These are phyloP conservation scores for Mesitornis unicolor DNA, from an alignment of 2,113 vertebrate genomes.

Conservation along the genomic window DNA sequence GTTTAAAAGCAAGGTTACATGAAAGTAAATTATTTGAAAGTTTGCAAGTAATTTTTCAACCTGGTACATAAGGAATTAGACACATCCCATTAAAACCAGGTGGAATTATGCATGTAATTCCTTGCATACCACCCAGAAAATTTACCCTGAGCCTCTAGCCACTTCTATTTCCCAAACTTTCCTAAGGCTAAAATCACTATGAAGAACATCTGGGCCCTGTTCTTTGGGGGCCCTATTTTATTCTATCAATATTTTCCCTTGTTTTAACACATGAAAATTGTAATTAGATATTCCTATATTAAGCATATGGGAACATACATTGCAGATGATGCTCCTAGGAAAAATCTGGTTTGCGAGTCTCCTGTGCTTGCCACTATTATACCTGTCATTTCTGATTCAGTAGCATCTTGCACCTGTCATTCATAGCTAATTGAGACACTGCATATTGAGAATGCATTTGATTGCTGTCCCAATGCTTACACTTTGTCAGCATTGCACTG, in stretches of 20 bases:
- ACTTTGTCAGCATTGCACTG: background rate
- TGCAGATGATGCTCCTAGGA: conserved; percentile 9
- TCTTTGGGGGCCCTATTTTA: conserved; percentile 41
- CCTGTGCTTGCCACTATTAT: background rate
- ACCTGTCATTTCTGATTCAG: conserved; percentile 30
- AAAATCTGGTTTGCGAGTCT: conserved; percentile 12
- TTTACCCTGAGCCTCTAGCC: conserved; percentile 11
- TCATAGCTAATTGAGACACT: background rate
- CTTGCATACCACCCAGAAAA: conserved; percentile 11
- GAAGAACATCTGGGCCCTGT: conserved; percentile 43
- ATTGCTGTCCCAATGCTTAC: background rate
- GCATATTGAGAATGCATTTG: background rate
- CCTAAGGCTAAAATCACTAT: conserved; percentile 46
- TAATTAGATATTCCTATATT: conserved; percentile 33
- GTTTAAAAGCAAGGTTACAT: background rate
- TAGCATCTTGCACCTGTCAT: conserved; percentile 31
- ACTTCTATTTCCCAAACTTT: conserved; percentile 44
- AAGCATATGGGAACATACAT: conserved; percentile 1
- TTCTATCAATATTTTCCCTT: conserved; percentile 37
- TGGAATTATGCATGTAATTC: conserved; percentile 35
- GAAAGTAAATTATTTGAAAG: conserved; percentile 3
- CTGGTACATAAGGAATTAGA: background rate
- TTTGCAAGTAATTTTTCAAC: background rate
- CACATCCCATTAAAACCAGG: conserved; percentile 5
- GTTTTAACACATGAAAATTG: conserved; percentile 38